These are phyloP conservation scores for Cydia strobilella DNA, from an alignment of 1,140 invertebrate species.

Conservation along the genomic window DNA sequence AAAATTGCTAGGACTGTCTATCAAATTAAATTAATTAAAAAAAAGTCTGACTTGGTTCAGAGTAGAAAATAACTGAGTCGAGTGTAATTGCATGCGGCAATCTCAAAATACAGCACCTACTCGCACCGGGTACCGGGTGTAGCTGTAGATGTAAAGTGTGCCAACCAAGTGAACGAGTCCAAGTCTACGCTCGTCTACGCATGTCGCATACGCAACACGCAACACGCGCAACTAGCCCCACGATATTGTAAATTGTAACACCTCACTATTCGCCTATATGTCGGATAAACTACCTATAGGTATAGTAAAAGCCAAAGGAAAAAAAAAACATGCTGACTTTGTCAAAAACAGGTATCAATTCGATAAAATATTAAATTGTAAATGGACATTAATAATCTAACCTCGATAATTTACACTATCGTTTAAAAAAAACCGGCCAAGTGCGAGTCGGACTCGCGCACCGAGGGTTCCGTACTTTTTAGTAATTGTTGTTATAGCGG, in stretches of 20 bases:
- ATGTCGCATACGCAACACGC: too few species aligned
- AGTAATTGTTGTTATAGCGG: too few species aligned
- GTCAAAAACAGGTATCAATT: background rate
- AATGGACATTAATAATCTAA: background rate
- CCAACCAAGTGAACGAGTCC: constrained; percentile 59
- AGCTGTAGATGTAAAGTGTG: constrained; percentile 46
- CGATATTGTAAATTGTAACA: constrained; percentile 57
- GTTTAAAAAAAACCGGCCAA: too few species aligned
- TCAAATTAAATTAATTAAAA: too few species aligned
- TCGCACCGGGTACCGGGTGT: background rate
- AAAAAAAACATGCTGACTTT: too few species aligned
- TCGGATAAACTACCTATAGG: too few species aligned
- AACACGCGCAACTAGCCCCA: constrained; percentile 65
- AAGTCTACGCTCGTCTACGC: constrained; percentile 72
- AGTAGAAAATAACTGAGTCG: too few species aligned
- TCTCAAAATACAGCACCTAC: constrained; percentile 1
- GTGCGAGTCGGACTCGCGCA: too few species aligned
- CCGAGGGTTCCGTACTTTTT: too few species aligned
- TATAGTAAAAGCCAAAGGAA: too few species aligned
- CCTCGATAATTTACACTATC: background rate
- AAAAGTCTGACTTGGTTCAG: too few species aligned
- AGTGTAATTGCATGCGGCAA: background rate
- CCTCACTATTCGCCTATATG: constrained; percentile 7
- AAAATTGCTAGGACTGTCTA: too few species aligned
- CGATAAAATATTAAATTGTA: background rate